Evolutionary conservation across 2,113 vertebrate genomes (phyloP).

Genomic region (Elephantulus edwardii): DNA sequence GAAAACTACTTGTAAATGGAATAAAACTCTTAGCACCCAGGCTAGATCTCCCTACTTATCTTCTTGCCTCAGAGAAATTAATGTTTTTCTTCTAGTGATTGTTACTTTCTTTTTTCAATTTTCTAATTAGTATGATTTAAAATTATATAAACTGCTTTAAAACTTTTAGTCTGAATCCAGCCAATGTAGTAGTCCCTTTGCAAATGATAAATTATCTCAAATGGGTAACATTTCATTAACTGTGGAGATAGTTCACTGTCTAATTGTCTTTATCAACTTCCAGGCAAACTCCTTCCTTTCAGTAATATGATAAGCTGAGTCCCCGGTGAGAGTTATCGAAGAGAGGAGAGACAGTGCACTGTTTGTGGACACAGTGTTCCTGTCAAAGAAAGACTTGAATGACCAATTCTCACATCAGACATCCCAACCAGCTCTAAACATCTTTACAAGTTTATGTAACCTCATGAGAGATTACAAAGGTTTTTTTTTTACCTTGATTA

Average conservation of each 20-base stretch:
- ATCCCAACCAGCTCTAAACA: constrained; percentile 7
- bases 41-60: not conserved
- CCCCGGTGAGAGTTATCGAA: not conserved
- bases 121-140: not conserved
- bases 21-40: too few species aligned
- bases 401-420: not conserved
- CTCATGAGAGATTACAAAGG: not conserved
- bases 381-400: not conserved
- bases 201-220: not conserved
- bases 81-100: not conserved
- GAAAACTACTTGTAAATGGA: not conserved
- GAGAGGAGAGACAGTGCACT: not conserved
- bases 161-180: not conserved
- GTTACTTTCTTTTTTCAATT: not conserved
- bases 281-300: constrained; percentile 19
- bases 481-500: constrained; percentile 29
- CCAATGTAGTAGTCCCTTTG: not conserved
- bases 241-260: not conserved
- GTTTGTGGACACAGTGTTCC: not conserved
- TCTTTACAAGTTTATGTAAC: not conserved
- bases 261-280: not conserved
- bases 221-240: not conserved
- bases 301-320: not conserved
- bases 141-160: not conserved
- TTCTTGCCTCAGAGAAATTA: not conserved